Evolutionary conservation across 2,797 vertebrate species (phyloP), one percentile per base, ranked within the genome.

Genomic region (Microcaecilia unicolor): DNA sequence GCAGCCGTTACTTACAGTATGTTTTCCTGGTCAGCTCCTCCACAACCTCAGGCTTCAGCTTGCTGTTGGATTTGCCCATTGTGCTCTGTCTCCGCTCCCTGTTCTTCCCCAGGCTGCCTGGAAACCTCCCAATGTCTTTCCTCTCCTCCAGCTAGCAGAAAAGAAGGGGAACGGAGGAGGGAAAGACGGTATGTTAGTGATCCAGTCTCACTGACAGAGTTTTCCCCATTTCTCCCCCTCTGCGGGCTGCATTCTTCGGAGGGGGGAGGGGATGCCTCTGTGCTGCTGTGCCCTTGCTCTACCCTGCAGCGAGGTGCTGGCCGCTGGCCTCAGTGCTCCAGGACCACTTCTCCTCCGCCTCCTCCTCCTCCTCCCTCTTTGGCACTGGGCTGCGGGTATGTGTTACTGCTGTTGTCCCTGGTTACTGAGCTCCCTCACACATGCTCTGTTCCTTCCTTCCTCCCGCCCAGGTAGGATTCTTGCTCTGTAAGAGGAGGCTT

Each of bases 51-150:
- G 88, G 92, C 65, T 97, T 97, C 64, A 97, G 80, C 80, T 96
- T 96, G 85, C 92, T 97, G 87, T 93, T 96, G 46, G 93, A 97
- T 74, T 95, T 98, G 29, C 93, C 93, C 93, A 97, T 97, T 75
- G 70, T 85, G 67, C 61, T 57, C 37, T 50, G 50, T 50, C 52
- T 22, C 37, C 31, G 13, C 17, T 9, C 6, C 29, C 21, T 18
- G 28, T 28, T 18, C 39, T 31, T 18, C 6, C 24, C 34, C 23
- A 10, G 8, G 22, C 21, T n/a, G n/a, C n/a, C n/a, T n/a, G n/a
- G n/a, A n/a, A n/a, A n/a, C n/a, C n/a, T n/a, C n/a, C n/a, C n/a
- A n/a, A n/a, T n/a, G n/a, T n/a, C n/a, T n/a, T n/a, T n/a, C n/a
- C n/a, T n/a, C n/a, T n/a, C n/a, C n/a, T n/a, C n/a, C n/a, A n/a